Evolutionary conservation across 2,888 invertebrate genomes (phyloP), one percentile per base, ranked within the genome.

Genomic region (Synanthedon tipuliformis): DNA sequence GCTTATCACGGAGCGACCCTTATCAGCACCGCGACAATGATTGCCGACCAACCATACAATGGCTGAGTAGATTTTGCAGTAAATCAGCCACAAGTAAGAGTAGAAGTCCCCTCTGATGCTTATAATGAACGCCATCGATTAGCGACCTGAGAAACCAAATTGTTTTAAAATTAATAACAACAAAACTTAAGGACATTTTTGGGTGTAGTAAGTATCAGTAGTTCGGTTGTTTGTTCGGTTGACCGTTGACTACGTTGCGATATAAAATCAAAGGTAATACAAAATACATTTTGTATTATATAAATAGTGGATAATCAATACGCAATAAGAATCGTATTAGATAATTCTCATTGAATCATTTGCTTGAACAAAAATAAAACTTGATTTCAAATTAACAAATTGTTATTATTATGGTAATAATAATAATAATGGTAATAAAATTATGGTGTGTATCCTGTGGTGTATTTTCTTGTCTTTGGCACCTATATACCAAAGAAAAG

Each of bases 1-100:
- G 65, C 75, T 83, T 85, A 86, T 87, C 87, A 85, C 84, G 45
- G 81, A 78, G 63, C 71, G 78, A 66, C 72, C 72, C 82, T 87
- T 87, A 87, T 87, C 87, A 84, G 79, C 63, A 54, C 80, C 74
- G 63, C 73, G 84, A 66, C 86, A 86, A 62, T 86, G 82, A 78
- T 85, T 84, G 70, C 83, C 78, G 64, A 82, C 75, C 66, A 83
- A 71, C 81, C 86, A 80, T 71, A 85, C 70, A 75, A 83, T 73
- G 64, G 76, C 77, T 60, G 79, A 80, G 68, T 80, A 80, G 67
- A 81, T 78, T 75, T 85, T 84, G 68, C 78, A 81, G 73, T 78
- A 87, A 65, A 86, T 75, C 60, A 79, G 69, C 78, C 80, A 78
- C 68, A 83, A 68, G 75, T 78, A 81, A 63, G 73, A 67, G 64